Conservation (phyloP, 1,140 invertebrate genomes). For the Ptiloglossa arizonensis region DNA sequence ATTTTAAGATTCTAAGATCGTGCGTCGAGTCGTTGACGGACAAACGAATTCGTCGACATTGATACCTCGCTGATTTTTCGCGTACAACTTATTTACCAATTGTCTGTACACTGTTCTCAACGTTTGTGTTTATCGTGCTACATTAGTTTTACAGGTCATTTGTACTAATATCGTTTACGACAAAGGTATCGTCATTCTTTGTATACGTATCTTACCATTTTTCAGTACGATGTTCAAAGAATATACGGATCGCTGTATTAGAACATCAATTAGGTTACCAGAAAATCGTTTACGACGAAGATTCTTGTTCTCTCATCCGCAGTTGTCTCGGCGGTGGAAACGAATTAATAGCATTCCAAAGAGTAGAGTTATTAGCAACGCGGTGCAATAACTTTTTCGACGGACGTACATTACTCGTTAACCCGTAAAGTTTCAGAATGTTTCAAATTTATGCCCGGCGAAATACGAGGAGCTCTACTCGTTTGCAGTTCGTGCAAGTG, state of each 20-base stretch:
- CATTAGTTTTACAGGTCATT: background rate
- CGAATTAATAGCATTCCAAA: conserved; percentile 21
- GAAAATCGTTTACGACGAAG: background rate
- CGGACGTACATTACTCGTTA: background rate
- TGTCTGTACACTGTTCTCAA: background rate
- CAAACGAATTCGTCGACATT: conserved; percentile 8
- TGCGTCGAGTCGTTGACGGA: background rate
- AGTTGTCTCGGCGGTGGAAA: background rate
- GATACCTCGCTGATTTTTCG: conserved; percentile 31
- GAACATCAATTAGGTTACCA: background rate
- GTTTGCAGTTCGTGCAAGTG: conserved; percentile 45
- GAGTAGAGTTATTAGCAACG: background rate
- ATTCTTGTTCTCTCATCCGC: background rate
- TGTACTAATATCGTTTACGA: background rate
- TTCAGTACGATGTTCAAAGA: background rate
- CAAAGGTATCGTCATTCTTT: background rate
- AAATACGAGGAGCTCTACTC: conserved; percentile 20
- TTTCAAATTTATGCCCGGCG: background rate
- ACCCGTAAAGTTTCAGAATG: background rate
- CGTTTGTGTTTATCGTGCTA: background rate
- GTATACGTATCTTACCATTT: background rate
- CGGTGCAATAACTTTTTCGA: background rate
- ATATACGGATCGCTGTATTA: background rate
- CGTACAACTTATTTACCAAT: conserved; percentile 19
- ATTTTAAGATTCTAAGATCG: background rate